Base-by-base conservation (phyloP, 2,113 vertebrate genomes). In the Carassius auratus region DNA sequence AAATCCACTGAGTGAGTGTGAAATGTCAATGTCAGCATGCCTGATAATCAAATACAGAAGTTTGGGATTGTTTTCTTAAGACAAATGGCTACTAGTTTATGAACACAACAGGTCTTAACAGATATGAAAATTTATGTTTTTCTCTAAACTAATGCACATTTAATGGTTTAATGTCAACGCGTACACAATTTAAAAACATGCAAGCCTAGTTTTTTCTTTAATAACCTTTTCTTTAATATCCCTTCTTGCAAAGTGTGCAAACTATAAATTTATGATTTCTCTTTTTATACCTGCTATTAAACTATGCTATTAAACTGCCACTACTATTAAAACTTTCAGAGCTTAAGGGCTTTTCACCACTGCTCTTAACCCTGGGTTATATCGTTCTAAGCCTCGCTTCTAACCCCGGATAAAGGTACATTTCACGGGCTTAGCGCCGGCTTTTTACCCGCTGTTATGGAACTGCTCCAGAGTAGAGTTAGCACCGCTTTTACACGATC, bases 91-190 rank as follows among this genome's bases (percentile, higher is more conserved):
- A 15, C 66, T 38, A 42, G 33, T 71, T 21, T 19, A 71, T 8
- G 9, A 42, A 71, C 36, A 42, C 8, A 9, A 42, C 36, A n/a
- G 36, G 68, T 19, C 17, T 75, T 50, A 48, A 23, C 21, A 15
- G 21, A 76, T 50, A n/a, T 68, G 64, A 15, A 68, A 33, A 68
- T 64, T 4, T 66, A 5, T 48, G 26, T 64, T 64, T 64, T 5
- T n/a, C 61, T 62, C 36, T 38, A 30, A 73, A 73, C 69, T n/a
- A 73, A n/a, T 50, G 45, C 71, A 15, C 45, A 76, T 52, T 50
- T 50, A 76, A 76, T 26, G 71, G 38, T 74, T 74, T 74, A 71
- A 71, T 71, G 68, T 71, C 68, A 71, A n/a, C n/a, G 59, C 1
- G 1, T 62, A n/a, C 21, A 62, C 59, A 62, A 62, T 62, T 62